Conservation (phyloP, 23 tunicate species). For the Oikopleura albicans region DNA sequence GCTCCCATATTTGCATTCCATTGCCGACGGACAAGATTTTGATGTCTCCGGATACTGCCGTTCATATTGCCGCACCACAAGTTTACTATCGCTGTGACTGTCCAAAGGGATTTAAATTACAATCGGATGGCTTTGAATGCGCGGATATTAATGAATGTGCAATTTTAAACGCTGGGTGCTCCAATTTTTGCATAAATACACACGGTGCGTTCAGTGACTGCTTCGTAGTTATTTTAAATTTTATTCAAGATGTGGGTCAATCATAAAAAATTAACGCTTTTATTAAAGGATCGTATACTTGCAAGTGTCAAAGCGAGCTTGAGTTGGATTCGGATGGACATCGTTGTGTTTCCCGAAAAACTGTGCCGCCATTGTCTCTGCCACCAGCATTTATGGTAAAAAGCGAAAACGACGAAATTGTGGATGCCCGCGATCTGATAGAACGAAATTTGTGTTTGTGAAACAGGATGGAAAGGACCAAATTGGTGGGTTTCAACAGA, state of each 20-base stretch:
- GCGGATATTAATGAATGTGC: not conserved
- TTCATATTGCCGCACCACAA: not conserved
- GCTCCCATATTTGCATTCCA: not conserved
- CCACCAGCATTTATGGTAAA: too few relatives aligned
- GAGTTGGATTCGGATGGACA: not conserved
- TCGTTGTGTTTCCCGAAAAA: not conserved
- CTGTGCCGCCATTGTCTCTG: too few relatives aligned
- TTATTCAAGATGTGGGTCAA: too few relatives aligned
- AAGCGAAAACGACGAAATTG: too few relatives aligned
- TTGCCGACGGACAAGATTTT: not conserved
- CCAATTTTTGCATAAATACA: not conserved
- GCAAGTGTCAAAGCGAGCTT: not conserved
- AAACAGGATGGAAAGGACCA: too few relatives aligned
- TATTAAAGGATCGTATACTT: not conserved
- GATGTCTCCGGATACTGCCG: not conserved
- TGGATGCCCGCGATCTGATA: too few relatives aligned
- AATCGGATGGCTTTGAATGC: not conserved
- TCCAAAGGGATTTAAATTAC: not conserved
- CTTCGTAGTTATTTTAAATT: too few relatives aligned
- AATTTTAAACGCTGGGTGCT: not conserved
- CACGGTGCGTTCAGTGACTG: too few relatives aligned
- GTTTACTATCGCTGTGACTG: constrained; percentile 5
- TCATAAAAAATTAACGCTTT: too few relatives aligned
- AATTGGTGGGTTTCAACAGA: too few relatives aligned
- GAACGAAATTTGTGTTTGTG: too few relatives aligned